phyloP scores from a whole-genome alignment of 2,888 invertebrate species.

The Cephus runcator region DNA sequence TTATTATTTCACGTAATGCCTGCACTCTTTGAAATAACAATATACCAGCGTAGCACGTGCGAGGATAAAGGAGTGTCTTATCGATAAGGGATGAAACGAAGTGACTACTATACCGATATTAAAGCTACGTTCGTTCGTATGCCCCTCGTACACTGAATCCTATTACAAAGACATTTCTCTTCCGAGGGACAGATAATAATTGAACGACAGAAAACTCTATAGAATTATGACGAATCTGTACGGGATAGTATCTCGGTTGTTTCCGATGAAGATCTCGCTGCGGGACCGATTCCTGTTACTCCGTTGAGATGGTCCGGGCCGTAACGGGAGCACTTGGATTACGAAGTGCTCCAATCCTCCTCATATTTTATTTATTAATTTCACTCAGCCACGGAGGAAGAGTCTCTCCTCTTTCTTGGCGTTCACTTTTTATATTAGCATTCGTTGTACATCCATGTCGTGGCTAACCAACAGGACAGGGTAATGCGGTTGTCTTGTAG shows the following conservation, averaged over 20 bases:
- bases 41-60: background rate
- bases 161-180: background rate
- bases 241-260: background rate
- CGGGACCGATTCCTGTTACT: background rate
- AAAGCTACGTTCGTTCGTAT: background rate
- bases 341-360: slow-evolving; percentile 5
- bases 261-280: background rate
- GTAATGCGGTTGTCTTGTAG: slow-evolving; percentile 57
- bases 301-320: background rate
- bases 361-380: slow-evolving; percentile 44
- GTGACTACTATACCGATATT: background rate
- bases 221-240: background rate
- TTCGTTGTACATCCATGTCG: slow-evolving; percentile 22
- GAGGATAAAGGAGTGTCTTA: background rate
- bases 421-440: slow-evolving; percentile 47
- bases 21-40: background rate
- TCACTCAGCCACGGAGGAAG: slow-evolving; percentile 20
- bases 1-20: background rate
- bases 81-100: background rate
- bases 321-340: background rate
- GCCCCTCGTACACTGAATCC: background rate
- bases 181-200: background rate
- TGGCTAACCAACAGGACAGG: slow-evolving; percentile 23
- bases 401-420: slow-evolving; percentile 19
- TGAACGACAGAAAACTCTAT: background rate